These are phyloP conservation scores for Batillaria attramentaria DNA, from an alignment of 1,140 invertebrate genomes.

Conservation along the genomic window DNA sequence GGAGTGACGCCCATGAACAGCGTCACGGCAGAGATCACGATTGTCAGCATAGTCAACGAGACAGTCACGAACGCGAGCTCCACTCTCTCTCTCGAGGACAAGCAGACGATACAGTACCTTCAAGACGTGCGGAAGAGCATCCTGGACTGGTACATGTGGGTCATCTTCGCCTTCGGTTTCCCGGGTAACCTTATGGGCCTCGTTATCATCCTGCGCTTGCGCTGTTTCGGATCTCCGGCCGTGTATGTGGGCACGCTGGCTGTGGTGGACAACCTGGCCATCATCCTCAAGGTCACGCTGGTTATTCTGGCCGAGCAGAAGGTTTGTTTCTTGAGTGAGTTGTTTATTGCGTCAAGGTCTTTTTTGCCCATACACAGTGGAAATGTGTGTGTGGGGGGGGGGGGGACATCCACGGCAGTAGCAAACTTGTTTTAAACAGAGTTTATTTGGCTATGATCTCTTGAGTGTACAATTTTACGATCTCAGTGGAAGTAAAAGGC, in stretches of 20 bases:
- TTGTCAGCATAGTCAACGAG: too few species aligned
- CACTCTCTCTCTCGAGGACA: too few species aligned
- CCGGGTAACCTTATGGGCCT: slow-evolving; percentile 59
- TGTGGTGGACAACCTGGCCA: slow-evolving; percentile 49
- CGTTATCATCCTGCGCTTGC: slow-evolving; percentile 50
- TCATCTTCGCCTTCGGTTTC: slow-evolving; percentile 51
- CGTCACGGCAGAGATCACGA: too few species aligned
- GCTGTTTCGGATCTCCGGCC: slow-evolving; percentile 51
- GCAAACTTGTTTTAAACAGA: background rate
- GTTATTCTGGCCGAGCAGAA: slow-evolving; percentile 33
- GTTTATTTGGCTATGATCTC: background rate
- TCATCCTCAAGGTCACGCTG: slow-evolving; percentile 52
- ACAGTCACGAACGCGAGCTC: too few species aligned
- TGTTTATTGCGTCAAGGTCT: background rate
- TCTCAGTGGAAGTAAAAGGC: too few species aligned
- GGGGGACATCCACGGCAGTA: background rate
- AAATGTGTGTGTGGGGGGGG: background rate
- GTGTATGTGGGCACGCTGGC: slow-evolving; percentile 58
- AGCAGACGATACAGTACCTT: too few species aligned
- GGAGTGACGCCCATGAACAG: too few species aligned
- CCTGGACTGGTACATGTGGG: slow-evolving; percentile 53
- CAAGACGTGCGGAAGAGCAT: too few species aligned
- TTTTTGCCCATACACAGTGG: background rate
- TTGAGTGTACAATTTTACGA: too few species aligned
- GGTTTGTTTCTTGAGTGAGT: background rate